phyloP scores from a whole-genome alignment of 2,113 vertebrate genomes.

The Ptilorrhoa leucosticta region DNA sequence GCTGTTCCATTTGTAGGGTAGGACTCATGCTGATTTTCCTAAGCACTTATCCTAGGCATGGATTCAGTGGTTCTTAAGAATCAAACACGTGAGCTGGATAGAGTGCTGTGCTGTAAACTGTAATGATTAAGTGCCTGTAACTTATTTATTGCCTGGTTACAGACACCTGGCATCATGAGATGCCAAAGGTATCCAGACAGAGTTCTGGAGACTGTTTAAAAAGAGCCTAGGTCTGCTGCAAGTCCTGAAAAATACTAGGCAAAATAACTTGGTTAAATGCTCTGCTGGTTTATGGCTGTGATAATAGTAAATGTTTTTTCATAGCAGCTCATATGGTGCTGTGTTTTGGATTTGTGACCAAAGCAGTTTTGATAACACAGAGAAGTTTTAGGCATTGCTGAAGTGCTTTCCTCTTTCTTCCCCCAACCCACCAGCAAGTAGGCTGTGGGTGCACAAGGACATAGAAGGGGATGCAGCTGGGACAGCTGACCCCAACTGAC shows the following conservation, averaged over 20 bases:
- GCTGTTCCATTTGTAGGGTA: background rate
- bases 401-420: background rate
- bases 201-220: background rate
- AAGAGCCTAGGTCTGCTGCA: background rate
- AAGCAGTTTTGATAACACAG: background rate
- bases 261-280: background rate
- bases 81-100: background rate
- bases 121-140: background rate
- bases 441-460: background rate
- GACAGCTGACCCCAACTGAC: background rate
- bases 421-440: fast-evolving
- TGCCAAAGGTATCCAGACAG: background rate
- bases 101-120: background rate
- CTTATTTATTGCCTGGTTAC: background rate
- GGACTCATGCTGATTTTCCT: background rate
- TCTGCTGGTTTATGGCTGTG: background rate
- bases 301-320: background rate
- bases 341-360: background rate
- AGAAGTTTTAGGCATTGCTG: background rate
- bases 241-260: background rate
- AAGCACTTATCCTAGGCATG: background rate
- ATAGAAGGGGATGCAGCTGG: background rate
- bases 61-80: background rate
- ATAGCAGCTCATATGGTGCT: background rate
- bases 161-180: background rate